These are phyloP conservation scores for Cataglyphis albicans DNA, from an alignment of 2,888 invertebrate genomes.

Conservation along the genomic window DNA sequence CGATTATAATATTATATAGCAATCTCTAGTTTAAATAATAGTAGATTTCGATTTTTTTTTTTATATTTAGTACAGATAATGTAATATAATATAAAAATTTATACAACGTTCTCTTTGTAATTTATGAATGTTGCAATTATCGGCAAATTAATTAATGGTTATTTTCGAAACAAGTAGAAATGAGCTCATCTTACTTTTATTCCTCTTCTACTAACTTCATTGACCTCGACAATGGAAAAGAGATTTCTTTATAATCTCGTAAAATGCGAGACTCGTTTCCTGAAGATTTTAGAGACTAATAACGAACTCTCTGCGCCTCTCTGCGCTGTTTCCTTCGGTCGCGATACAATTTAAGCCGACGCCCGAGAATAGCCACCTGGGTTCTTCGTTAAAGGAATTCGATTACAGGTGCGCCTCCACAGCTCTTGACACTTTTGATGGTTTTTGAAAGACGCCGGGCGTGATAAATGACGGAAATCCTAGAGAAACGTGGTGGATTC, in stretches of 20 bases:
- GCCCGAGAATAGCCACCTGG: conserved; percentile 55
- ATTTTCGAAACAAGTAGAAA: neutral
- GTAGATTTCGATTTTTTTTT: neutral
- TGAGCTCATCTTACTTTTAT: neutral
- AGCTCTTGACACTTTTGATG: conserved; percentile 55
- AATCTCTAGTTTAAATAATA: neutral
- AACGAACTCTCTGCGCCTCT: conserved; percentile 34
- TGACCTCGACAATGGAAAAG: neutral
- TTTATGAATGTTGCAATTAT: neutral
- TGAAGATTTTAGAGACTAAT: conserved; percentile 15
- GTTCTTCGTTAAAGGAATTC: conserved; percentile 56
- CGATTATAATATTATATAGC: neutral
- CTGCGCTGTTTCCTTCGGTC: conserved; percentile 1
- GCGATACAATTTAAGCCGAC: conserved; percentile 59
- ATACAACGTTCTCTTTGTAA: neutral
- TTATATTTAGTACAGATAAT: neutral
- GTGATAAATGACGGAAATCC: conserved; percentile 46
- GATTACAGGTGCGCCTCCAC: conserved; percentile 42
- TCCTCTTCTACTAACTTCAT: neutral
- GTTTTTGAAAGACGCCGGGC: conserved; percentile 45
- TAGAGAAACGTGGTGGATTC: conserved; percentile 38
- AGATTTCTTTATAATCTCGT: conserved; percentile 16
- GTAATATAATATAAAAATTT: neutral
- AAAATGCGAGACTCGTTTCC: conserved; percentile 17
- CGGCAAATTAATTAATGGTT: conserved; percentile 3